Evolutionary conservation across 2,888 invertebrate genomes (phyloP).

Genomic region (Tinea pellionella): DNA sequence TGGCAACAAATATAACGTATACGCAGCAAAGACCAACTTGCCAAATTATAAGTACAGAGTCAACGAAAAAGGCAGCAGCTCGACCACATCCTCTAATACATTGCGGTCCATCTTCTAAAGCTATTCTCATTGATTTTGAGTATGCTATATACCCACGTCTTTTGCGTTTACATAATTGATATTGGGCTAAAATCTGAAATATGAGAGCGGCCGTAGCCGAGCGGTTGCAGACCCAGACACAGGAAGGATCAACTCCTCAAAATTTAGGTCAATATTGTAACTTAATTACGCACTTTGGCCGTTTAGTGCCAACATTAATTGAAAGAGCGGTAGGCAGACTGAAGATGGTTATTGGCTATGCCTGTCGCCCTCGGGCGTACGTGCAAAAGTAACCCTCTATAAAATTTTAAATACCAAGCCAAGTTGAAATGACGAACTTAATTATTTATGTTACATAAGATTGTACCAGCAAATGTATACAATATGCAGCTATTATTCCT

Average conservation of each 20-base stretch:
- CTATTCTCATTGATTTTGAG: slow-evolving; percentile 78
- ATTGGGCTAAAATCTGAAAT: slow-evolving; percentile 66
- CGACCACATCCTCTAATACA: slow-evolving; percentile 53
- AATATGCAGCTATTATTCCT: slow-evolving; percentile 77
- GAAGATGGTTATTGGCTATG: no score
- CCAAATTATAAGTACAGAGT: slow-evolving; percentile 75
- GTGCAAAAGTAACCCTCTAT: no score
- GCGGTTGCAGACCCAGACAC: no score
- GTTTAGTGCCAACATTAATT: no score
- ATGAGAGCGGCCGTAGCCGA: neutral
- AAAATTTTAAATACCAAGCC: no score
- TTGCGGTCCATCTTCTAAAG: slow-evolving; percentile 77
- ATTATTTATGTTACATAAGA: no score
- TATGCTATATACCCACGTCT: slow-evolving; percentile 76
- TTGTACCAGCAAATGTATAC: slow-evolving; percentile 76
- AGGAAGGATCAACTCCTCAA: no score
- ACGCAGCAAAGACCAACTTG: slow-evolving; percentile 92
- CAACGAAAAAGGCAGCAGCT: slow-evolving; percentile 63
- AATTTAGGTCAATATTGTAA: no score
- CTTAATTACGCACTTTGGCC: no score
- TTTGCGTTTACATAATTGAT: slow-evolving; percentile 58
- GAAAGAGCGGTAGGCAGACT: no score
- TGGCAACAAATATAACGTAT: slow-evolving; percentile 83
- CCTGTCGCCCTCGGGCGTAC: no score
- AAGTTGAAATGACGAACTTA: no score